These are phyloP conservation scores for Melanotaenia trifasciata DNA, from an alignment of 2,797 vertebrate species.

Conservation along the genomic window DNA sequence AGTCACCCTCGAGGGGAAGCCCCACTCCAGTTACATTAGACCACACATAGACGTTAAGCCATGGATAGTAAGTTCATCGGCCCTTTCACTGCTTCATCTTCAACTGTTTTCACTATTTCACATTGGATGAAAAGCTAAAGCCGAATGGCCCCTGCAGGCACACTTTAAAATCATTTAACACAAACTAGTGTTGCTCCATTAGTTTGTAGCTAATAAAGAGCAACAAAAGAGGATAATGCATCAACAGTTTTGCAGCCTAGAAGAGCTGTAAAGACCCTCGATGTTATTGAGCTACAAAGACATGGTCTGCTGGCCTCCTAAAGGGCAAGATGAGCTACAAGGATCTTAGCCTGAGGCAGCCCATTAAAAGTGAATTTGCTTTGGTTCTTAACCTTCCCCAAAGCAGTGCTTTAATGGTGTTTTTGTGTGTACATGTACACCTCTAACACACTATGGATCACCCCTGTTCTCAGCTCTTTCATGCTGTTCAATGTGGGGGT, in stretches of 20 bases:
- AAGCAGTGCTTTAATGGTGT: constrained; percentile 59
- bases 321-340: constrained; percentile 16
- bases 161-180: neutral
- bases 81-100: constrained; percentile 34
- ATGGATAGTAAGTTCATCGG: constrained; percentile 40
- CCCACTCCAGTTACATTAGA: constrained; percentile 68
- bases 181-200: constrained; percentile 15
- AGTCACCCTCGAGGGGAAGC: constrained; percentile 65
- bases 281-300: constrained; percentile 12
- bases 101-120: neutral
- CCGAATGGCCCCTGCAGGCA: constrained; percentile 3
- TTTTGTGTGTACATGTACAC: constrained; percentile 17
- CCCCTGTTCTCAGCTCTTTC: constrained; percentile 25
- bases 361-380: constrained; percentile 45
- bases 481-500: constrained; percentile 14
- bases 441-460: constrained; percentile 22
- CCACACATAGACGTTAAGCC: constrained; percentile 45
- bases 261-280: neutral
- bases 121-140: constrained; percentile 30
- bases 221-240: constrained; percentile 14
- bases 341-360: constrained; percentile 31
- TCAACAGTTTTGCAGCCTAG: neutral
- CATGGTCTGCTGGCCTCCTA: constrained; percentile 2
- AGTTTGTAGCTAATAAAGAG: constrained; percentile 13
- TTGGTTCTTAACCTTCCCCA: constrained; percentile 22